Conservation (phyloP, 2,888 invertebrate species). For the Hetaerina titia region DNA sequence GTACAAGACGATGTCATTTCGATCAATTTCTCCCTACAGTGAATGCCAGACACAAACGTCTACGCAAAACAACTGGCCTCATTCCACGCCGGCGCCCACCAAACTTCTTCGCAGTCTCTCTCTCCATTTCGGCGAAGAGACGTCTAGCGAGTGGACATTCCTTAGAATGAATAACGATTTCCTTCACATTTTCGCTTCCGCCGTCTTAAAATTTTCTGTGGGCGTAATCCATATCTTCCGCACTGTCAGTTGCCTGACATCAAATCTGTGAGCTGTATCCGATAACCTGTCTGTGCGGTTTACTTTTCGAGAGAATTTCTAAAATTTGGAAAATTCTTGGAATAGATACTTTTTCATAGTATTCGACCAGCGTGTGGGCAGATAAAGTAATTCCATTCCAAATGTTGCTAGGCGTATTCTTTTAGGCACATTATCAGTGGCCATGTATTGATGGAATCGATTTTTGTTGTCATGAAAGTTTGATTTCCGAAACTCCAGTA, state of each 20-base stretch:
- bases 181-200: no score
- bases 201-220: no score
- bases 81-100: background rate
- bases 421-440: no score
- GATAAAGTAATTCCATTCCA: no score
- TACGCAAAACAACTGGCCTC: background rate
- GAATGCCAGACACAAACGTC: background rate
- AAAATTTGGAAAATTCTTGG: background rate
- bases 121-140: no score
- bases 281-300: background rate
- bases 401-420: no score
- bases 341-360: background rate
- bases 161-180: no score
- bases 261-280: background rate
- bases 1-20: slow-evolving; percentile 72
- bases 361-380: background rate
- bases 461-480: no score
- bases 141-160: no score
- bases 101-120: background rate
- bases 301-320: background rate
- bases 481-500: no score
- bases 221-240: no score
- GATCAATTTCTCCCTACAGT: background rate
- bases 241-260: background rate
- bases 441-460: no score